Evolutionary conservation across 1,140 invertebrate species (phyloP), one percentile per base, ranked within the genome.

Genomic region (Caenorhabditis latens): DNA sequence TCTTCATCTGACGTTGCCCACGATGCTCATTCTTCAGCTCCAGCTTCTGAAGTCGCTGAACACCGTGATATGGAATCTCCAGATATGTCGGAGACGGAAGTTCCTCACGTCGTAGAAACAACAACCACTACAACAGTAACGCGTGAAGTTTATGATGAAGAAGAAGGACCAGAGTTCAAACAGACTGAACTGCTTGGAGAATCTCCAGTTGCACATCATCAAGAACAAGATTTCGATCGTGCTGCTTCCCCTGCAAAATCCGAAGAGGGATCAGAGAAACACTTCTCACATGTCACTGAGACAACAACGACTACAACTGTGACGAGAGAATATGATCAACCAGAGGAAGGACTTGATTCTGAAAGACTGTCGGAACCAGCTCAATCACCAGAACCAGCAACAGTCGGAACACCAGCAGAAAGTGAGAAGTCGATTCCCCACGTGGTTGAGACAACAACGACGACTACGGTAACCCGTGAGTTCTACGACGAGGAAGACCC

Each of bases 391-490:
- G 53, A 48, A 71, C 65, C 14, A 43, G 53, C 21, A 71, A 40
- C 14, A 19, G 16, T 46, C 19, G 65, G 19, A 71, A 63, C 61
- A 13, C 24, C 46, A 83, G 11, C 48, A 32, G 32, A 55, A 32
- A 79, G 71, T 53, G 71, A 53, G 21, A 53, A 79, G 13, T 53
- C 71, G 14, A 53, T 79, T 32, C 43, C 43, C n/a, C 82, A 57
- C 32, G 50, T 83, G n/a, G 58, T 65, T 50, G 83, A 84, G 58
- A 83, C 79, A 32, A 83, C 53, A 7, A 83, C 50, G 4, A 83
- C 50, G 16, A 84, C 58, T 63, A 40, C 71, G 50, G 71, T 40
- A 79, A 21, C 43, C 71, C 43, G 71, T 19, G 43, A 79, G 9
- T 79, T 50, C 71, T 42, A 43, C 21, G 46, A 84, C 46, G 84